phyloP scores from a whole-genome alignment of 2,888 invertebrate species.

The Craniophora ligustri region DNA sequence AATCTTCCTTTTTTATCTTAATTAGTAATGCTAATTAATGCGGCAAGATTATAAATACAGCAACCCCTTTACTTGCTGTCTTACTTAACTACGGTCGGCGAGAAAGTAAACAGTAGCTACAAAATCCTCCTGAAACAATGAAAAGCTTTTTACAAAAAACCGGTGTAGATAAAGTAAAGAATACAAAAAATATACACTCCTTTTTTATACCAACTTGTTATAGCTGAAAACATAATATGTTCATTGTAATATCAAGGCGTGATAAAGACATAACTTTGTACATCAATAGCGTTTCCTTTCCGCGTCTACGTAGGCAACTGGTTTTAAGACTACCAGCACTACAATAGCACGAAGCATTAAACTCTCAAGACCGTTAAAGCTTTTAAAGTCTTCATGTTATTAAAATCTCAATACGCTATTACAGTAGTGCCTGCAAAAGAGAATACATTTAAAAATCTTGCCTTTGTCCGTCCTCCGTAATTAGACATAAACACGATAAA shows the following conservation, averaged over 20 bases:
- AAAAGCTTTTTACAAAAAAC: constrained; percentile 1
- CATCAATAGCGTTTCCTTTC: constrained; percentile 7
- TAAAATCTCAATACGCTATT: constrained; percentile 25
- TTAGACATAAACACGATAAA: background rate
- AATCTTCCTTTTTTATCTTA: constrained; percentile 46
- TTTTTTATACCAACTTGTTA: background rate
- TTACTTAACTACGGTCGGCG: constrained; percentile 9
- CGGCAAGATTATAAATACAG: constrained; percentile 40
- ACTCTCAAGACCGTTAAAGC: constrained; percentile 22
- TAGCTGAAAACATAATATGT: background rate
- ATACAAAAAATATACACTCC: background rate
- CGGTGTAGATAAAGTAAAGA: background rate
- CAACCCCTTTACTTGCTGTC: constrained; percentile 29
- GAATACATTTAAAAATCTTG: background rate
- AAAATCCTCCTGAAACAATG: constrained; percentile 18
- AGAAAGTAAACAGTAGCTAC: constrained; percentile 2
- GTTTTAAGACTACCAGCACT: constrained; percentile 10
- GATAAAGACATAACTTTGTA: constrained; percentile 1
- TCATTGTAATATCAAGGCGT: background rate
- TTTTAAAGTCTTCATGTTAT: constrained; percentile 28
- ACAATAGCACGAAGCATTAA: constrained; percentile 37
- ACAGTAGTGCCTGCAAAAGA: background rate
- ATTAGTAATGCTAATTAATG: constrained; percentile 47
- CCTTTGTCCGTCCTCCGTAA: too few species aligned
- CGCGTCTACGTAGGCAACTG: background rate